Conservation (phyloP, 2,113 vertebrate species). For the Bubo blakistoni region DNA sequence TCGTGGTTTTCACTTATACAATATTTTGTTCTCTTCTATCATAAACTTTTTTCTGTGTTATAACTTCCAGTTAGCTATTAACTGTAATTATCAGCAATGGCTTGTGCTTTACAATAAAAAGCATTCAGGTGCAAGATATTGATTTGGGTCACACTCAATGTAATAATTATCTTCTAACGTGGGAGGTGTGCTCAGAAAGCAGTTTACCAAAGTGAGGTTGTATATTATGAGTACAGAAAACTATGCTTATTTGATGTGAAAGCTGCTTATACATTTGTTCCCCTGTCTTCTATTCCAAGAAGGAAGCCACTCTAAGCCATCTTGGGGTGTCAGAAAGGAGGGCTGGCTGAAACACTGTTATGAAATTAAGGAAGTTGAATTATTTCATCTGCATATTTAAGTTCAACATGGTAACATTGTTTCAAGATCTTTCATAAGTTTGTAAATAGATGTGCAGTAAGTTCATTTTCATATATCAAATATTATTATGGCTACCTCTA, state of each 20-base stretch:
- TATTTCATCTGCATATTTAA: neutral
- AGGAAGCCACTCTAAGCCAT: neutral
- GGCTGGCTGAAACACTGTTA: neutral
- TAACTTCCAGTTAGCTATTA: neutral
- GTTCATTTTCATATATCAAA: neutral
- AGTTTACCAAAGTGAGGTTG: neutral
- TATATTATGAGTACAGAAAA: neutral
- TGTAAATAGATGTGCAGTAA: neutral
- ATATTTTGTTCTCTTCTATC: neutral
- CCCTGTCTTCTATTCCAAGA: neutral
- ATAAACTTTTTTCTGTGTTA: neutral
- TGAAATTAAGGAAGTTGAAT: neutral
- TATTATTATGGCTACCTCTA: neutral
- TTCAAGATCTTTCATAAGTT: neutral
- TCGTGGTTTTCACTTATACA: neutral
- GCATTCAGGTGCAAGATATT: neutral
- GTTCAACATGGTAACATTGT: neutral
- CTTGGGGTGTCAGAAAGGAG: neutral
- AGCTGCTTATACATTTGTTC: neutral
- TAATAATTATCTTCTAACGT: neutral
- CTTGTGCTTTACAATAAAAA: neutral
- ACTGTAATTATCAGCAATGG: neutral
- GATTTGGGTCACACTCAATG: neutral
- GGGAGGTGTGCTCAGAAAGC: neutral
- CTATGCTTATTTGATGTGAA: neutral